Evolutionary conservation across 2,888 invertebrate genomes (phyloP).

Genomic region (Sesamia inferens): DNA sequence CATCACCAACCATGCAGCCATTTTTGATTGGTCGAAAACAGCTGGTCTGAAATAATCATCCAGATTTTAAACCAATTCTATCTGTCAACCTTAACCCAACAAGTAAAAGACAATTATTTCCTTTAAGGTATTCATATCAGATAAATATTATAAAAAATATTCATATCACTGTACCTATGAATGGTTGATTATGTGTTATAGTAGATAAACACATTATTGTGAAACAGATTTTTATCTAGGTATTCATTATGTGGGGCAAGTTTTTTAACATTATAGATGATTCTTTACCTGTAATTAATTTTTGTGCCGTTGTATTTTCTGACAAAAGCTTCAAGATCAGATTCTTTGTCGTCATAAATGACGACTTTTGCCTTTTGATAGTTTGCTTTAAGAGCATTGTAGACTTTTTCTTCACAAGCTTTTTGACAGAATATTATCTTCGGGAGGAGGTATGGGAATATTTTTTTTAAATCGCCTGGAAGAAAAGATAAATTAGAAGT

Average conservation of each 20-base stretch:
- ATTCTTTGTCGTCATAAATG: conserved; percentile 68
- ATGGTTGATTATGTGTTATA: conserved; percentile 1
- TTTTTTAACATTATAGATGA: neutral
- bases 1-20: conserved; percentile 72
- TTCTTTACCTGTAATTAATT: conserved; percentile 68
- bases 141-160: conserved; percentile 3
- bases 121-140: neutral
- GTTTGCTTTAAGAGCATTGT: conserved; percentile 60
- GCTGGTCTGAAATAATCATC: conserved; percentile 69
- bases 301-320: conserved; percentile 69
- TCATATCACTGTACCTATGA: conserved; percentile 14
- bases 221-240: neutral
- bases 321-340: conserved; percentile 69
- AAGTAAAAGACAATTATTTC: neutral
- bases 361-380: conserved; percentile 64
- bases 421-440: conserved; percentile 74
- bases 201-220: conserved; percentile 5
- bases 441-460: conserved; percentile 64
- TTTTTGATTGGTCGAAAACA: conserved; percentile 69
- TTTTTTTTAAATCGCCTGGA: conserved; percentile 60
- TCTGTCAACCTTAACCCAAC: neutral
- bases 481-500: conserved; percentile 22
- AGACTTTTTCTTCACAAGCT: conserved; percentile 65
- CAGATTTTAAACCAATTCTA: conserved; percentile 1
- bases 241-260: neutral